Evolutionary conservation across 2,797 vertebrate species (phyloP), one percentile per base, ranked within the genome.

Genomic region (Cottoperca gobio): DNA sequence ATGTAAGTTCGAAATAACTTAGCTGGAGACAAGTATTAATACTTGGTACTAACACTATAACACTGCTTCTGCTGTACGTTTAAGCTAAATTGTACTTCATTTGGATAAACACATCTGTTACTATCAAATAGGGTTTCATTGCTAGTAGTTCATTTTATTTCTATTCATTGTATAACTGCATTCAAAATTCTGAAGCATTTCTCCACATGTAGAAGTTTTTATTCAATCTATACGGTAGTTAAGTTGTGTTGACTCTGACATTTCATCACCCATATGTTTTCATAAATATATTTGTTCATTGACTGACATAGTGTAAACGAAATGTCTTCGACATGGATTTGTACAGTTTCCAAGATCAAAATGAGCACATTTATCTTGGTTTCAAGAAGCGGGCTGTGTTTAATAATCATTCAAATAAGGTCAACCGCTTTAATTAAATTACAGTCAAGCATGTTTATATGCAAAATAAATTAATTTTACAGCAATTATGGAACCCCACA

Each of bases 251-350:
- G 16, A 53, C 58, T 46, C 43, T 54, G 28, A 42, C 46, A 73
- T 82, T 85, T 60, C 35, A 61, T 70, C 23, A 54, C 21, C 64
- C 52, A 19, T 33, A 28, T 37, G 13, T 75, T 80, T 68, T 60
- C 21, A 45, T 61, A 75, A 66, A 65, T 73, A 40, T 54, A 73
- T 76, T 28, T 49, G 61, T 73, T 74, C 28, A 69, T 13, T 77
- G 69, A 57, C 62, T 78, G 42, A 78, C 63, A 76, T n/a, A 31
- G 61, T 78, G 31, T 65, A 66, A 70, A 79, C 7, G 3, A 72
- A 83, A 61, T 58, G 63, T 35, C 26, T 55, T 31, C 58, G 8
- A 62, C 21, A 24, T 35, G 9, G 3, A 74, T 78, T 64, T 60
- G 17, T 48, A 21, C 49, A 73, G 42, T 83, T 78, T 77, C 14